phyloP scores from a whole-genome alignment of 2,888 invertebrate genomes.

The Drosophila kambysellisi region DNA sequence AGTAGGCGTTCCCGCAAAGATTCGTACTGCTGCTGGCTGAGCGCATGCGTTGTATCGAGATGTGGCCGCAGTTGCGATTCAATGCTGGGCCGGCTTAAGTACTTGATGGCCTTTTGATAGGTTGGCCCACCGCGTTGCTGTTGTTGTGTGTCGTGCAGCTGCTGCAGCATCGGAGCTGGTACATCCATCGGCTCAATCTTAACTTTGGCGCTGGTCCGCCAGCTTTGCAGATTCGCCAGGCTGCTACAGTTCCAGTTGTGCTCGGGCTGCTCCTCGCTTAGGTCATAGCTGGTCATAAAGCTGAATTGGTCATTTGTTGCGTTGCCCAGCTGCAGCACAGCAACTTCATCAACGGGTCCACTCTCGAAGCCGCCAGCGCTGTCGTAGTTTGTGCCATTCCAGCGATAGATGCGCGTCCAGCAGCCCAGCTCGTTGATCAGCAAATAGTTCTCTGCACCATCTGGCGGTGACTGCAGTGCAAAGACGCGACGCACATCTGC shows the following conservation, averaged over 20 bases:
- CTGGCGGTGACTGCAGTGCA: conserved; percentile 26
- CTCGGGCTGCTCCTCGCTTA: conserved; percentile 26
- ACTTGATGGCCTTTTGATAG: conserved; percentile 59
- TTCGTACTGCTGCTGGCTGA: conserved; percentile 60
- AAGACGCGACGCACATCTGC: conserved; percentile 59
- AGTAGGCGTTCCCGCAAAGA: conserved; percentile 61
- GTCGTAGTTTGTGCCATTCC: conserved; percentile 80
- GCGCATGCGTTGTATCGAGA: conserved; percentile 25
- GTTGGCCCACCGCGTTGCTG: conserved; percentile 32
- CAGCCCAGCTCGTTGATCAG: conserved; percentile 84
- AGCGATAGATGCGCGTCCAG: conserved; percentile 84
- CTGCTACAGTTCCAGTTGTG: conserved; percentile 30
- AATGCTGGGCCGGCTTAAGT: conserved; percentile 46
- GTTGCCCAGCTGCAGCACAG: conserved; percentile 67
- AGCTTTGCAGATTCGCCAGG: conserved; percentile 34
- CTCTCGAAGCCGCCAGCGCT: conserved; percentile 82
- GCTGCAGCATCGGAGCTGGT: conserved; percentile 18
- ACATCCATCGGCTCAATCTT: conserved; percentile 38
- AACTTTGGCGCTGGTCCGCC: conserved; percentile 26
- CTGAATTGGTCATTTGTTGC: conserved; percentile 78
- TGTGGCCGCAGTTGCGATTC: conserved; percentile 62
- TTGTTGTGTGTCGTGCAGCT: conserved; percentile 40
- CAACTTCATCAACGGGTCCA: conserved; percentile 85
- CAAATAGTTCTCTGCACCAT: conserved; percentile 52
- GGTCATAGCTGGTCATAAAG: conserved; percentile 81